Percentiles rank a stretch among this genome's conserved stretches.
These are phyloP conservation scores for Epistrophe grossulariae DNA, from an alignment of 2,888 invertebrate genomes.

Conservation along the genomic window DNA sequence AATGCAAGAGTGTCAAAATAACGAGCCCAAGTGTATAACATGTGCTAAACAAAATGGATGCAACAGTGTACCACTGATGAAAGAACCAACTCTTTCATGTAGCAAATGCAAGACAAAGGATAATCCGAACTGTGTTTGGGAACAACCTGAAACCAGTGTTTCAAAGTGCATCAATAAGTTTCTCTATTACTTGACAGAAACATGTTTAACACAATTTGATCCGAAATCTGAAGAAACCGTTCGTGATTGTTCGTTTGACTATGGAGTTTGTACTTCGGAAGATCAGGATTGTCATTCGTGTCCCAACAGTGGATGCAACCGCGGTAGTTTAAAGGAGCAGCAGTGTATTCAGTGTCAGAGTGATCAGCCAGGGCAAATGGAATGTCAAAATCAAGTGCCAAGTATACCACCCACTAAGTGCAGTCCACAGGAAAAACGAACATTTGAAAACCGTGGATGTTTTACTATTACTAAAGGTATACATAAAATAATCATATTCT, in stretches of 20 bases:
- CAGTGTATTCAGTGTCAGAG: constrained; percentile 76
- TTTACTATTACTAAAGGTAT: constrained; percentile 72
- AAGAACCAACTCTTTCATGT: constrained; percentile 70
- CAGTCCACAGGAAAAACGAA: constrained; percentile 49
- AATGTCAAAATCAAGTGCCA: constrained; percentile 53
- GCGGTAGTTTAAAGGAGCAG: constrained; percentile 54
- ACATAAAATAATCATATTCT: neutral
- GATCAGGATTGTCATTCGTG: constrained; percentile 64
- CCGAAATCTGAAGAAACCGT: constrained; percentile 50
- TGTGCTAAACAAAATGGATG: constrained; percentile 68
- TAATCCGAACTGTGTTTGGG: constrained; percentile 67
- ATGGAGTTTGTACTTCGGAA: constrained; percentile 68
- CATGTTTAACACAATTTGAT: constrained; percentile 67
- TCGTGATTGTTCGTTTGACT: constrained; percentile 76
- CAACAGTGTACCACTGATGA: constrained; percentile 64
- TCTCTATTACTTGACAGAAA: constrained; percentile 73
- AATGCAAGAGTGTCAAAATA: constrained; percentile 52
- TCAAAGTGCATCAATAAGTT: constrained; percentile 61
- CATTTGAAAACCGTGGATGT: constrained; percentile 74
- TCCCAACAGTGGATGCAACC: constrained; percentile 71
- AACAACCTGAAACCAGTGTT: constrained; percentile 46
- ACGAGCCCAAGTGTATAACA: constrained; percentile 59
- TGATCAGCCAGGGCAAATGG: constrained; percentile 23
- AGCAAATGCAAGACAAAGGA: constrained; percentile 72
- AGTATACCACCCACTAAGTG: constrained; percentile 61